Evolutionary conservation across 2,888 invertebrate genomes (phyloP).

Genomic region (Aphodius sticticus): DNA sequence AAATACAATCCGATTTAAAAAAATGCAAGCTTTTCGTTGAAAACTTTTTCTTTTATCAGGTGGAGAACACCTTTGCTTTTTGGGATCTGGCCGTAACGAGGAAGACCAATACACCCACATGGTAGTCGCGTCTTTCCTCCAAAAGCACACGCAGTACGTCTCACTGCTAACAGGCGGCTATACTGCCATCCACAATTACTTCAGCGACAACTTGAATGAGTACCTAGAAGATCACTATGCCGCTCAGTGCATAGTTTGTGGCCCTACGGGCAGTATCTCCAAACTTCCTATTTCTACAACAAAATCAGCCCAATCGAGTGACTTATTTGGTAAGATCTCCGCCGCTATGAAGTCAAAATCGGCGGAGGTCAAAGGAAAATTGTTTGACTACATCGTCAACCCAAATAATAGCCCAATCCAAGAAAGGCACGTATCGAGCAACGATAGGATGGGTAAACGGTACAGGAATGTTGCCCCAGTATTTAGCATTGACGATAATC

Average conservation of each 20-base stretch:
- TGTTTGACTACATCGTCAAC: constrained; percentile 94
- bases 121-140: constrained; percentile 97
- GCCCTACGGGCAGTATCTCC: constrained; percentile 58
- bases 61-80: constrained; percentile 88
- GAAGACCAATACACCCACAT: constrained; percentile 97
- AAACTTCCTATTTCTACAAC: constrained; percentile 47
- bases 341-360: constrained; percentile 90
- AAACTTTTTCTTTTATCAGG: constrained; percentile 53
- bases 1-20: too few relatives aligned
- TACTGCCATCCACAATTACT: constrained; percentile 81
- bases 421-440: constrained; percentile 85
- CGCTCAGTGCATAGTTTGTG: constrained; percentile 83
- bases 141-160: constrained; percentile 91
- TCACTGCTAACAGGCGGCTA: constrained; percentile 94
- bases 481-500: constrained; percentile 93
- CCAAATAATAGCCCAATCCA: constrained; percentile 69
- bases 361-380: constrained; percentile 89
- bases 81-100: constrained; percentile 92
- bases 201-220: constrained; percentile 81
- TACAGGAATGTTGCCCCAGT: constrained; percentile 92
- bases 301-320: constrained; percentile 62
- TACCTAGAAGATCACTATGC: constrained; percentile 87
- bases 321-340: constrained; percentile 84
- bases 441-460: constrained; percentile 84
- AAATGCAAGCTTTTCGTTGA: too few relatives aligned